Evolutionary conservation across 2,888 invertebrate genomes (phyloP), one percentile per base, ranked within the genome.

Genomic region (Agrotis exclamationis): DNA sequence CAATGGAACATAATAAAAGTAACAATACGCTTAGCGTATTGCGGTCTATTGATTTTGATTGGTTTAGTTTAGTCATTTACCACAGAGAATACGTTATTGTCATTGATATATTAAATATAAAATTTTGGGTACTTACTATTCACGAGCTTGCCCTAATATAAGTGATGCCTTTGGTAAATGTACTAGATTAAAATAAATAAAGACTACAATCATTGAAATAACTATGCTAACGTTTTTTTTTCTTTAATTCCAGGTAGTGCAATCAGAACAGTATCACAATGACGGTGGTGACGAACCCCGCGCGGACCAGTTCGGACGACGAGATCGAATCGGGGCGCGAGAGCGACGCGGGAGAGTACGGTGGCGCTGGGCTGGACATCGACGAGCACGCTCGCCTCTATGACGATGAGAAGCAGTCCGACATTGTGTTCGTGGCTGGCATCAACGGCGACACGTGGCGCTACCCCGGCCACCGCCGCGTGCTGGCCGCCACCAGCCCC

Each of bases 381-480:
- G 93, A 92, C 64, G 93, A 93, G 66, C 90, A 91, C 74, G 86
- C 87, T 18, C 89, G 93, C 4, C 92, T 96, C 48, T 96, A 96
- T 84, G 96, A 96, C 82, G 93, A 95, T 79, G 97, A 97, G 90
- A 94, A 92, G 69, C 96, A 96, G 78, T 96, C 97, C 81, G 97
- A 97, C 90, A 96, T 97, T 75, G 95, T 96, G 51, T 97, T 97
- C 88, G 95, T 97, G 86, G 97, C 97, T 48, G 97, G 97, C 22
- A 94, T 96, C 81, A 97, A 96, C 68, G 96, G 96, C 28, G 97
- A 97, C 85, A 97, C 97, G 22, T 97, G 97, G 97, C 96, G 97
- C 70, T 97, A 97, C 87, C 97, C 97, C n/a, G 97, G 97, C 14
- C 97, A 97, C 86, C 96, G 97, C 9, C 96, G 96, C 58, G 96